Evolutionary conservation across 2,797 vertebrate species (phyloP).

Genomic region (Lagodon rhomboides): DNA sequence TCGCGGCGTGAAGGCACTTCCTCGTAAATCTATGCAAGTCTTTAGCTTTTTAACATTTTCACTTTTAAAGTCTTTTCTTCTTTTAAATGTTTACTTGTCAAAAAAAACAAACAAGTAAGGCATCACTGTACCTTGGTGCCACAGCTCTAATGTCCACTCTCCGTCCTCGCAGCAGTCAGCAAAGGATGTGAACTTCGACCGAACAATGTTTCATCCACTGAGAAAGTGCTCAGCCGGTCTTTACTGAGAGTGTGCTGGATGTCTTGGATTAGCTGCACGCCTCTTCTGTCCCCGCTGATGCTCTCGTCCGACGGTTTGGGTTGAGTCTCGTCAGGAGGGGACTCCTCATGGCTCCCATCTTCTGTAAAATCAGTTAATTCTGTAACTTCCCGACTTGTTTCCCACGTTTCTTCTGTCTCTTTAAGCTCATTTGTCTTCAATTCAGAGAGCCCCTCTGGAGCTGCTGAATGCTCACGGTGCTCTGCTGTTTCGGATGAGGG

Average conservation of each 20-base stretch:
- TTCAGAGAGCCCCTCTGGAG: conserved; percentile 15
- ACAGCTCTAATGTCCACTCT: conserved; percentile 72
- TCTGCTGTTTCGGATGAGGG: conserved; percentile 30
- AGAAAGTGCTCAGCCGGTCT: conserved; percentile 71
- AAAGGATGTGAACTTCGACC: conserved; percentile 70
- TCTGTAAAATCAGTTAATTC: conserved; percentile 65
- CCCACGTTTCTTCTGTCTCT: not conserved
- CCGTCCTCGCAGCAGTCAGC: conserved; percentile 65
- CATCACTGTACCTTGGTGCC: not conserved
- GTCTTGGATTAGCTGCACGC: conserved; percentile 55
- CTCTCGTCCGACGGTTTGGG: conserved; percentile 38
- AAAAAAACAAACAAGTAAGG: conserved; percentile 6
- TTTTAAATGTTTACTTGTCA: not conserved
- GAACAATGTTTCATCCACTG: conserved; percentile 74
- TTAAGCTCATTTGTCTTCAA: not conserved
- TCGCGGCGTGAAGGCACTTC: not conserved
- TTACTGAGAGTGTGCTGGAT: conserved; percentile 68
- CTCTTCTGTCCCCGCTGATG: conserved; percentile 28
- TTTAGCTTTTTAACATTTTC: not conserved
- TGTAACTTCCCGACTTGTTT: conserved; percentile 54
- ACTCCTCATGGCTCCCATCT: conserved; percentile 59
- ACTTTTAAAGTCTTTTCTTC: not conserved
- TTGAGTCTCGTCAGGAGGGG: conserved; percentile 8
- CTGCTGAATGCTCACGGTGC: not conserved
- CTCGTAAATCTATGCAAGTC: not conserved